phyloP scores from a whole-genome alignment of 2,113 vertebrate genomes.

The Cettia cetti region DNA sequence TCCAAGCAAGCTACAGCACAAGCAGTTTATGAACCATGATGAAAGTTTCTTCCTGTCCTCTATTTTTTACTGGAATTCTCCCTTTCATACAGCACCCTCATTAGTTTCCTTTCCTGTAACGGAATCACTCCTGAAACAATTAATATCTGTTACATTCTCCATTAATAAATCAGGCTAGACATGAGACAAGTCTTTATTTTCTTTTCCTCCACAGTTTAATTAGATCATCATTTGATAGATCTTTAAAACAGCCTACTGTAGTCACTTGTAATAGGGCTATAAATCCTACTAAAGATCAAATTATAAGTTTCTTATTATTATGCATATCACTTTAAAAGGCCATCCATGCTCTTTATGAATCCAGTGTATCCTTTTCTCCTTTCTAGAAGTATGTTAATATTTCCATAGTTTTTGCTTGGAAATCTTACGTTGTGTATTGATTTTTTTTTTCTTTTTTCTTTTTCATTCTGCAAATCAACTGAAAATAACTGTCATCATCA shows the following conservation, averaged over 20 bases:
- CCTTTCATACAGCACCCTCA: neutral
- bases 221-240: conserved; percentile 19
- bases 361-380: neutral
- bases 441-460: neutral
- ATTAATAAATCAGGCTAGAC: conserved; percentile 47
- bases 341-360: neutral
- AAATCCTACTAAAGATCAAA: conserved; percentile 52
- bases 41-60: conserved; percentile 39
- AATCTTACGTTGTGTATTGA: neutral
- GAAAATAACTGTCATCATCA: neutral
- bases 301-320: neutral
- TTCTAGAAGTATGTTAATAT: neutral
- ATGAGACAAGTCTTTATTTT: conserved; percentile 51
- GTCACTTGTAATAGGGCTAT: conserved; percentile 33
- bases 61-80: neutral
- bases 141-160: conserved; percentile 14
- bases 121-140: conserved; percentile 24
- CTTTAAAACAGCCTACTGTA: conserved; percentile 30
- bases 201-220: conserved; percentile 39
- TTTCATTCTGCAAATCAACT: neutral
- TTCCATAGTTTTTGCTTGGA: neutral
- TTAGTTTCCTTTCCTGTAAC: conserved; percentile 40
- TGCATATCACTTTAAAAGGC: conserved; percentile 28
- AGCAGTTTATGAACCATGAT: conserved; percentile 12
- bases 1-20: neutral